Conservation (phyloP, 2,113 vertebrate species). For the Cricetomys ansorgei region DNA sequence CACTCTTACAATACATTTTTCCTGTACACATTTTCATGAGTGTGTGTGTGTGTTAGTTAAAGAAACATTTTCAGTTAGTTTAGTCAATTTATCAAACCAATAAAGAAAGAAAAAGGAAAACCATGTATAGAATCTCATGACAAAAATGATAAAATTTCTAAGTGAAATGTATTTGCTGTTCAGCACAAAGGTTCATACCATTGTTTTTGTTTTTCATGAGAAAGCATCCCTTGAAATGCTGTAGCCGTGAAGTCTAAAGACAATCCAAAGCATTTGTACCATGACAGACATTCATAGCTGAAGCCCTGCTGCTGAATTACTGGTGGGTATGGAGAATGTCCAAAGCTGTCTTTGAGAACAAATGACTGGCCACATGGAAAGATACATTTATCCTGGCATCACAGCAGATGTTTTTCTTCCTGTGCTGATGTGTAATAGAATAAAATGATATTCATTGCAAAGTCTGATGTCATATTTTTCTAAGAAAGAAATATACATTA, state of each 20-base stretch:
- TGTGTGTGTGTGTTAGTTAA: not conserved
- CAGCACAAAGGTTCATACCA: not conserved
- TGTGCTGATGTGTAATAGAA: not conserved
- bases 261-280: conserved; percentile 37
- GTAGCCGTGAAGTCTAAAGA: conserved; percentile 51
- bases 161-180: conserved; percentile 4
- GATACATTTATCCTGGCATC: conserved; percentile 58
- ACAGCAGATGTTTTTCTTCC: not conserved
- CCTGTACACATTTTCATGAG: not conserved
- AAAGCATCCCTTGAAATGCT: conserved; percentile 34
- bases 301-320: not conserved
- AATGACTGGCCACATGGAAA: conserved; percentile 29
- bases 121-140: not conserved
- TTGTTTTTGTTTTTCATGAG: not conserved
- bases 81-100: conserved; percentile 9
- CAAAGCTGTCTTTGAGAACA: conserved; percentile 50
- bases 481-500: conserved; percentile 52
- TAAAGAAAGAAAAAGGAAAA: conserved; percentile 37
- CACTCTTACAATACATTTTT: not conserved
- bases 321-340: conserved; percentile 20
- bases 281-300: conserved; percentile 35
- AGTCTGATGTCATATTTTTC: conserved; percentile 29
- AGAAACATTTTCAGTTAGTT: not conserved
- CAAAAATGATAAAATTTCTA: conserved; percentile 6
- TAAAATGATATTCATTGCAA: not conserved